Evolutionary conservation across 2,888 invertebrate species (phyloP).

Genomic region (Cyaniris semiargus): DNA sequence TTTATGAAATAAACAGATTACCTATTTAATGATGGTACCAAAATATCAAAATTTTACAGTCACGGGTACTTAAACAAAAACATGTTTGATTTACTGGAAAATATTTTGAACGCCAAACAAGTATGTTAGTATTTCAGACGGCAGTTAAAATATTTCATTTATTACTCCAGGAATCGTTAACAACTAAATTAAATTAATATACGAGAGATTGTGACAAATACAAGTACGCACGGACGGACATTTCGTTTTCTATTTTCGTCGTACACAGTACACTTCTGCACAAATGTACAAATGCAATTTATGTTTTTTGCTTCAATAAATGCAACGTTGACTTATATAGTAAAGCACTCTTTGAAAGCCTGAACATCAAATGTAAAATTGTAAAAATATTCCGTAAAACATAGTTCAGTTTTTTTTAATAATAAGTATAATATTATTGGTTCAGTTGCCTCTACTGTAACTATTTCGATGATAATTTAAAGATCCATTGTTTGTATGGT

Average conservation of each 20-base stretch:
- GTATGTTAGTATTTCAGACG: conserved; percentile 2
- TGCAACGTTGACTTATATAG: not conserved
- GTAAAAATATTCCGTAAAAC: not conserved
- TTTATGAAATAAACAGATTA: not conserved
- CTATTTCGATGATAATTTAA: not conserved
- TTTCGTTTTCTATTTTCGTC: conserved; percentile 8
- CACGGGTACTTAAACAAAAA: not conserved
- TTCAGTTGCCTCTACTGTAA: too few relatives aligned
- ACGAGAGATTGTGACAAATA: conserved; percentile 25
- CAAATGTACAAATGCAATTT: not conserved
- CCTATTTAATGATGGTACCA: not conserved
- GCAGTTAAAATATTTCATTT: not conserved
- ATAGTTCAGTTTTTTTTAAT: not conserved
- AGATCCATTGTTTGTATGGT: not conserved
- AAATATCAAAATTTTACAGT: not conserved
- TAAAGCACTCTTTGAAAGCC: not conserved
- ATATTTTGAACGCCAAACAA: not conserved
- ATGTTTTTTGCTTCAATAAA: conserved; percentile 7
- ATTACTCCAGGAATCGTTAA: conserved; percentile 15
- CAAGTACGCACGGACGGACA: conserved; percentile 4
- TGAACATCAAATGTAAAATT: not conserved
- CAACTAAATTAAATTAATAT: conserved; percentile 23
- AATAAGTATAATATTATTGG: too few relatives aligned
- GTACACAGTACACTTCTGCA: conserved; percentile 23
- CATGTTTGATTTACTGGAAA: not conserved